Base-by-base conservation (phyloP, 1,140 invertebrate species). In the Rhagoletis zephyria region DNA sequence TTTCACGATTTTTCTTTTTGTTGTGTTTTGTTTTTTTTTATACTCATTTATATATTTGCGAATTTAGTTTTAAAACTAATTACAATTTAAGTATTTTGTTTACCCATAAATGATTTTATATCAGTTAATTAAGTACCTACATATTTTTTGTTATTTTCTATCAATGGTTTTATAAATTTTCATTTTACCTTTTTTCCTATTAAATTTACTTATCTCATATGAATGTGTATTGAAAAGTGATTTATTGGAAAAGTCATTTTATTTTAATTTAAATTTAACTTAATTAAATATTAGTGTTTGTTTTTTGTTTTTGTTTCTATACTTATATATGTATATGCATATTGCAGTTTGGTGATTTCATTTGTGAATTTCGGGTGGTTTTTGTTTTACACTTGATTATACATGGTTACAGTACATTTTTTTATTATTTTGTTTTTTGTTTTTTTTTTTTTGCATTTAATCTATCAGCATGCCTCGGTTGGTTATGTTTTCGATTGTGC, bases 171-270 rank as follows among this genome's bases (percentile, higher is more conserved):
- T 59, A 30, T 42, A 19, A 56, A 56, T 42, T 81, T 81, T 63
- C 14, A 14, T 63, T 16, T 14, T 63, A 4, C 16, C 4, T 16
- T 63, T 63, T 4, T 63, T 12, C 16, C 7, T n/a, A 30, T 81
- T 19, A 81, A 56, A 56, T 81, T 81, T 81, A 56, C 48, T 42
- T 81, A 81, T 12, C n/a, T 81, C 19, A 81, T 81, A 81, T 56
- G 45, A 56, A 16, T 56, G 14, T 81, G 74, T 81, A 81, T 51
- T 81, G 74, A 51, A 81, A 81, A 81, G 74, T 81, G 74, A 81
- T 81, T 81, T 77, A 77, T 81, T 81, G 74, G 19, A 81, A 81
- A 81, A 59, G 45, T 74, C 14, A 74, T 74, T 45, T 81, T 77
- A 16, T 77, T n/a, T 56, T 19, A 19, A 5, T 77, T 3, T n/a